phyloP scores from a whole-genome alignment of 2,113 vertebrate genomes.

The Gadus chalcogrammus region DNA sequence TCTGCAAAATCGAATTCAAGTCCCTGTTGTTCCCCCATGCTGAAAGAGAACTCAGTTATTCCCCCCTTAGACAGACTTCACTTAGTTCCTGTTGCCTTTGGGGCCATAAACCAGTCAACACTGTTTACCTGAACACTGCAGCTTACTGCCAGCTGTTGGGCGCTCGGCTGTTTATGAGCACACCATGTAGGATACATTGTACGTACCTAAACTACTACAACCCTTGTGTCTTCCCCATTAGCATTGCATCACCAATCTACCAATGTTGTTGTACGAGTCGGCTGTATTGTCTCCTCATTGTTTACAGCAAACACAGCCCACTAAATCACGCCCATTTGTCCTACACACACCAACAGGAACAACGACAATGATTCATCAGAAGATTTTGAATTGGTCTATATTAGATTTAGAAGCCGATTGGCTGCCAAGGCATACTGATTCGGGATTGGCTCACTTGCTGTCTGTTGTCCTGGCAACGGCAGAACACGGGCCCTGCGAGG shows the following conservation, averaged over 20 bases:
- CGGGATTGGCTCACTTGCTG: slow-evolving; percentile 41
- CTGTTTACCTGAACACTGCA: no score
- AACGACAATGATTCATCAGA: slow-evolving; percentile 48
- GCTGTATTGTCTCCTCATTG: slow-evolving; percentile 15
- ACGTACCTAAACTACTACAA: no score
- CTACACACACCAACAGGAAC: slow-evolving; percentile 30
- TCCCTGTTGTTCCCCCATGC: no score
- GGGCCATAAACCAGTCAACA: no score
- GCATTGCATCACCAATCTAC: neutral
- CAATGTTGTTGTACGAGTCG: neutral
- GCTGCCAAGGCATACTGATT: slow-evolving; percentile 60
- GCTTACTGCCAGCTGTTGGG: no score
- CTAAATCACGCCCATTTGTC: slow-evolving; percentile 24
- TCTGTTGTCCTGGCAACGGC: slow-evolving; percentile 70
- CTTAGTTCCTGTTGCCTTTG: no score
- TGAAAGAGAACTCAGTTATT: no score
- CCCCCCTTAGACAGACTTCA: no score
- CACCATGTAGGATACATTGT: no score
- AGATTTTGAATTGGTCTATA: slow-evolving; percentile 51
- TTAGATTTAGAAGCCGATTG: slow-evolving; percentile 55
- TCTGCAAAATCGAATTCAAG: no score
- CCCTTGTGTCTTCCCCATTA: neutral
- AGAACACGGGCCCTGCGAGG: slow-evolving; percentile 49
- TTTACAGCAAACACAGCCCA: slow-evolving; percentile 32
- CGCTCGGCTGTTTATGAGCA: no score